Conservation (phyloP, 2,797 vertebrate genomes). For the Stomatorhinus walkeri region DNA sequence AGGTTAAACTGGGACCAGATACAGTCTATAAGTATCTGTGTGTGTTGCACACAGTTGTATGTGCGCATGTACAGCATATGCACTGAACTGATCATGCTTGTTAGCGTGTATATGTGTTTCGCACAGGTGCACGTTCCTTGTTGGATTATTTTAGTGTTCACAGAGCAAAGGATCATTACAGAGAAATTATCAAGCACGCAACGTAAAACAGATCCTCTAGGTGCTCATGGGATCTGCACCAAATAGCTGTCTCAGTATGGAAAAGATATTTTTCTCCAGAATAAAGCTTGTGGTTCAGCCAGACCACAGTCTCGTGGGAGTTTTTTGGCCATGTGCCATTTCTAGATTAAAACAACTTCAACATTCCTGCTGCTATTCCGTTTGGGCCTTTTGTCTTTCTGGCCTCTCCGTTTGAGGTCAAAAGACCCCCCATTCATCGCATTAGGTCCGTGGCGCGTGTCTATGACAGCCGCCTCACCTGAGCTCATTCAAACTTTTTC, state of each 20-base stretch:
- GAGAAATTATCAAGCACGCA: neutral
- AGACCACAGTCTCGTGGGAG: neutral
- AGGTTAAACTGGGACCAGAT: neutral
- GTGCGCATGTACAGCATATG: neutral
- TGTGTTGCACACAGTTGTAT: neutral
- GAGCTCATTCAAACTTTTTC: neutral
- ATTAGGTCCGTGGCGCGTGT: neutral
- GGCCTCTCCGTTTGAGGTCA: conserved; percentile 12
- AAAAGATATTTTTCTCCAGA: conserved; percentile 20
- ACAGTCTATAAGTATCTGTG: neutral
- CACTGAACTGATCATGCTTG: conserved; percentile 39
- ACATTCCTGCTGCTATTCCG: conserved; percentile 18
- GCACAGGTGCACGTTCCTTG: conserved; percentile 10
- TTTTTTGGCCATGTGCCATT: neutral
- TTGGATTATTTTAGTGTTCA: neutral
- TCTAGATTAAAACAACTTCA: conserved; percentile 29
- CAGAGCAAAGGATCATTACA: neutral
- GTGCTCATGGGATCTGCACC: conserved; percentile 2
- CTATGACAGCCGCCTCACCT: neutral
- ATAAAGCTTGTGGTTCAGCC: conserved; percentile 15
- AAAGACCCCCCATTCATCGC: neutral
- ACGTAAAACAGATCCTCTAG: neutral
- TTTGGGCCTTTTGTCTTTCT: conserved; percentile 16
- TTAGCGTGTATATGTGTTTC: conserved; percentile 17
- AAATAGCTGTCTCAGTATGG: conserved; percentile 14